Evolutionary conservation across 1,140 invertebrate species (phyloP), one percentile per base, ranked within the genome.

Genomic region (Drosophila persimilis): DNA sequence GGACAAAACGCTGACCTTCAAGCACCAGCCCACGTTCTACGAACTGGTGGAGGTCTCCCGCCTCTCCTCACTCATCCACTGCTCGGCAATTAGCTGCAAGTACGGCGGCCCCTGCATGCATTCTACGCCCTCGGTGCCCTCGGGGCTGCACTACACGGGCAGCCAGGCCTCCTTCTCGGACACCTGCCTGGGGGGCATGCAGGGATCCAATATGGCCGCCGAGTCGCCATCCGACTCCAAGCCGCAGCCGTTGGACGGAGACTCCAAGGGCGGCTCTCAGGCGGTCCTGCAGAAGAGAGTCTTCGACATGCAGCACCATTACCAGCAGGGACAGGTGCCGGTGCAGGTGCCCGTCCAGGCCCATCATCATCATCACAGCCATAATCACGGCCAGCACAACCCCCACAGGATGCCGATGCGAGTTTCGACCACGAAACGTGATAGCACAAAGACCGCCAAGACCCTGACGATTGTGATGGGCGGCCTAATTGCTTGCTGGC

Each of bases 401-500:
- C 35, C 35, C 35, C 89, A 90, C 71, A 80, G 90, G 6, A 74
- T 91, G 45, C 72, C 93, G 7, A 92, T 92, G 64, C 86, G 94
- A 52, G 94, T 95, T 0, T 94, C 94, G 2, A 94, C 94, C 11
- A 92, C 95, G 59, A 92, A 94, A 61, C 92, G 95, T 53, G 96
- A 97, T 39, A 39, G 35, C 73, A 95, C 94, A 1, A 97, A 97
- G 92, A 97, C 97, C 0, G 96, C 97, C 11, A 96, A 97, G 90
- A 98, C 97, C 0, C 92, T 98, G 29, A 97, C 96, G 8, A 94
- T 98, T 24, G 97, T 98, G 2, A 97, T 98, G 24, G 97, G 97
- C 5, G 97, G 96, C 6, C 98, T 98, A 89, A 94, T 98, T 6
- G 94, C 96, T 2, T 98, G 97, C 74, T 98, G 97, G 97, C 91